phyloP scores from a whole-genome alignment of 2,113 vertebrate genomes.

The Xenus cinereus region DNA sequence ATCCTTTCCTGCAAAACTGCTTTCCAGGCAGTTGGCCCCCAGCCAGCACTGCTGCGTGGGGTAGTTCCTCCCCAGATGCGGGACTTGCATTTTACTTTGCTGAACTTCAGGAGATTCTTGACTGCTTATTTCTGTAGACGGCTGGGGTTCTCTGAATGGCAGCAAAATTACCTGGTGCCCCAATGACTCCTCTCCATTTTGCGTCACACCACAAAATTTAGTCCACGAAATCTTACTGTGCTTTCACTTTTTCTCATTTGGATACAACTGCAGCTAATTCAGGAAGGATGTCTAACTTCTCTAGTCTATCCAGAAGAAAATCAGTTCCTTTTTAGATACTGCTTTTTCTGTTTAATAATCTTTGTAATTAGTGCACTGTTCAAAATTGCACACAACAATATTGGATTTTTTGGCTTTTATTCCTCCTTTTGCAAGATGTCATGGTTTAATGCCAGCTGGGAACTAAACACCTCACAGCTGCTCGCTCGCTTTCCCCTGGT shows the following conservation, averaged over 20 bases:
- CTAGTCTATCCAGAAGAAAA: not conserved
- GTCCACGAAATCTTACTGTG: not conserved
- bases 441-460: not conserved
- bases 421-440: not conserved
- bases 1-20: not conserved
- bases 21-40: too few relatives aligned
- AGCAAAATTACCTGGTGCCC: not conserved
- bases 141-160: not conserved
- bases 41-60: not conserved
- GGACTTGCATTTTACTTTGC: not conserved
- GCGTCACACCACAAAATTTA: not conserved
- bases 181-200: not conserved
- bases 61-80: not conserved
- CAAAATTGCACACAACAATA: not conserved
- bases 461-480: not conserved
- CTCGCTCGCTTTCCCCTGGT: not conserved
- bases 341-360: not conserved
- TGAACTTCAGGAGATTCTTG: too few relatives aligned
- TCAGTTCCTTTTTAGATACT: not conserved
- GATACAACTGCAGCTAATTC: not conserved
- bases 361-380: not conserved
- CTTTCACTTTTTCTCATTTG: not conserved
- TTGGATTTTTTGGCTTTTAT: not conserved
- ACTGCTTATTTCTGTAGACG: too few relatives aligned
- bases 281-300: not conserved